Percentiles rank a stretch among this genome's conserved stretches.
These are phyloP conservation scores for Papilio demoleus DNA, from an alignment of 2,888 invertebrate species.

Conservation along the genomic window DNA sequence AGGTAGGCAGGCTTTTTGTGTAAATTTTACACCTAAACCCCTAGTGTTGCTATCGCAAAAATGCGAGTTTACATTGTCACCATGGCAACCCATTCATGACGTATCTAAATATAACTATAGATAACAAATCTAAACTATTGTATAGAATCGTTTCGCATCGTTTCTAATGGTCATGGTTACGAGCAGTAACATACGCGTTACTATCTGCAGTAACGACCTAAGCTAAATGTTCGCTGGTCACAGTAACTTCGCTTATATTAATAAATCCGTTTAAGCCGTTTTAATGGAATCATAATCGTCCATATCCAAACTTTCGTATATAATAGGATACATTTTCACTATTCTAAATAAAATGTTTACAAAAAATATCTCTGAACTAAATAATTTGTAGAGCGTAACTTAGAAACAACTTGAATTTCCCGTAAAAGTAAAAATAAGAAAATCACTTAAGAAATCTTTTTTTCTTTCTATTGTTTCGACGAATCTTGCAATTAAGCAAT, in stretches of 20 bases:
- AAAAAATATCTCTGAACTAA: background rate
- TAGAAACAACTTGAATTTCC: conserved; percentile 11
- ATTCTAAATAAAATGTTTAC: conserved; percentile 1
- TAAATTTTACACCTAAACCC: too few species aligned
- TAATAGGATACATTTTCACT: too few species aligned
- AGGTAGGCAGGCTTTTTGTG: too few species aligned
- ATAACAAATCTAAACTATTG: too few species aligned
- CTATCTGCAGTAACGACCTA: background rate
- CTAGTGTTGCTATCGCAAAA: too few species aligned
- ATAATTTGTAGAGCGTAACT: conserved; percentile 10
- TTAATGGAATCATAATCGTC: too few species aligned
- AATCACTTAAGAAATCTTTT: background rate
- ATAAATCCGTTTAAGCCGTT: too few species aligned
- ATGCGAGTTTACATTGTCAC: too few species aligned
- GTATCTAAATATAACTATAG: too few species aligned
- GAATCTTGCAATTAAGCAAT: conserved; percentile 7
- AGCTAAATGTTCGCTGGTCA: background rate
- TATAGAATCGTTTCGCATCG: background rate
- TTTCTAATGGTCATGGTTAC: background rate
- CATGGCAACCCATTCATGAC: too few species aligned
- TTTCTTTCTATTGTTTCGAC: conserved; percentile 8
- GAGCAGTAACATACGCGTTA: background rate
- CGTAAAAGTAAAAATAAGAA: background rate
- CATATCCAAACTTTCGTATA: too few species aligned
- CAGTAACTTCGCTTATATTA: too few species aligned